These are phyloP conservation scores for Drosophila pseudotalamancana DNA, from an alignment of 2,888 invertebrate species.

Conservation along the genomic window DNA sequence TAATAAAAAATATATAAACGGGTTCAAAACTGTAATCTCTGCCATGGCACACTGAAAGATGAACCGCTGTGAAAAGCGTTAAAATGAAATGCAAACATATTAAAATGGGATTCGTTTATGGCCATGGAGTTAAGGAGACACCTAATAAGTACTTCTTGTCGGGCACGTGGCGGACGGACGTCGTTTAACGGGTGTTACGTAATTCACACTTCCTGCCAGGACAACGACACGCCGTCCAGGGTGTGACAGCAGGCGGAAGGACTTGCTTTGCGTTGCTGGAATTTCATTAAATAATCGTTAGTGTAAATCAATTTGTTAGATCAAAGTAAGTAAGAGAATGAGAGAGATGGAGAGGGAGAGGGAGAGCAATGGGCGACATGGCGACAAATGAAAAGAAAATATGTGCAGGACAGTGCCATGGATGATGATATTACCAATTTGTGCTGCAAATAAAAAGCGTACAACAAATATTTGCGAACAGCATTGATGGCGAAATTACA, in stretches of 20 bases:
- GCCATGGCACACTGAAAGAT: background rate
- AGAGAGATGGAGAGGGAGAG: background rate
- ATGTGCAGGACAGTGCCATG: constrained; percentile 11
- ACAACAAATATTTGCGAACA: constrained; percentile 63
- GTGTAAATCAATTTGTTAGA: constrained; percentile 74
- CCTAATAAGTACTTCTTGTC: constrained; percentile 57
- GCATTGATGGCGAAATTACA: constrained; percentile 57
- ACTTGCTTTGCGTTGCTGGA: constrained; percentile 44
- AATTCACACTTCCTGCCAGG: constrained; percentile 74
- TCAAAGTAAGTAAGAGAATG: constrained; percentile 55
- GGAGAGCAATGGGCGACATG: constrained; percentile 59
- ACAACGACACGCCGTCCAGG: constrained; percentile 31
- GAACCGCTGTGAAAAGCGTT: constrained; percentile 15
- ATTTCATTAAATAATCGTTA: constrained; percentile 80
- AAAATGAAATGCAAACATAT: constrained; percentile 35
- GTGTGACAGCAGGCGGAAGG: constrained; percentile 2
- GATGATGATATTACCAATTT: constrained; percentile 68
- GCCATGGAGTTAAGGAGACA: constrained; percentile 24
- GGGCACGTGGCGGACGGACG: constrained; percentile 59
- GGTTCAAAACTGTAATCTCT: background rate
- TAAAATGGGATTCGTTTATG: constrained; percentile 23
- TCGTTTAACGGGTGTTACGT: constrained; percentile 54
- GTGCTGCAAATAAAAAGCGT: constrained; percentile 46
- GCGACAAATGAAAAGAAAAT: constrained; percentile 76
- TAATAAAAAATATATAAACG: background rate